Conservation (phyloP, 2,797 vertebrate genomes). For the Kryptolebias ocellatus region DNA sequence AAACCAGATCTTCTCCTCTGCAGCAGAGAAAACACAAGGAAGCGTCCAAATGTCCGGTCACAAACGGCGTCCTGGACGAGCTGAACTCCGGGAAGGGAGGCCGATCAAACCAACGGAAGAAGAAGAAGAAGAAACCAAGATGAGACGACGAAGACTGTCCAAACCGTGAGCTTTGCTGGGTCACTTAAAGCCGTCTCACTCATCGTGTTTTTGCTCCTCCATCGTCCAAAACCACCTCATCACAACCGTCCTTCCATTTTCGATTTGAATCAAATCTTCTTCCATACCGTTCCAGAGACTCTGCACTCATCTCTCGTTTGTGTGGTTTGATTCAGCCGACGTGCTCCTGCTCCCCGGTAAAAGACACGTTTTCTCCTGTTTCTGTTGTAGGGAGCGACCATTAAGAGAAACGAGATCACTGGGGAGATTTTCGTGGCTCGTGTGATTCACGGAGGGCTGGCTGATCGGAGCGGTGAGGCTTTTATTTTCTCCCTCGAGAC, state of each 20-base stretch:
- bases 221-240: conserved; percentile 3
- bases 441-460: conserved; percentile 94
- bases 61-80: conserved; percentile 53
- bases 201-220: conserved; percentile 10
- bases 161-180: conserved; percentile 1
- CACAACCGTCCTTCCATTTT: neutral
- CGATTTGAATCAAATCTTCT: neutral
- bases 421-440: conserved; percentile 95
- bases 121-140: conserved; percentile 59
- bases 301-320: neutral
- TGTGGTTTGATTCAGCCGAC: neutral
- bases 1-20: conserved; percentile 9
- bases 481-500: neutral
- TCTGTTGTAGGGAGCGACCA: conserved; percentile 91
- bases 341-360: rapidly evolving
- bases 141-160: conserved; percentile 7
- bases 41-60: conserved; percentile 10
- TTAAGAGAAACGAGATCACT: conserved; percentile 91
- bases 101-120: conserved; percentile 47
- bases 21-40: conserved; percentile 13
- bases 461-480: conserved; percentile 91
- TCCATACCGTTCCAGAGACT: conserved; percentile 5
- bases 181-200: no score
- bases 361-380: neutral
- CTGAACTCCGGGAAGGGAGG: conserved; percentile 20